Evolutionary conservation across 2,888 invertebrate genomes (phyloP).

Genomic region (Eupithecia centaureata): DNA sequence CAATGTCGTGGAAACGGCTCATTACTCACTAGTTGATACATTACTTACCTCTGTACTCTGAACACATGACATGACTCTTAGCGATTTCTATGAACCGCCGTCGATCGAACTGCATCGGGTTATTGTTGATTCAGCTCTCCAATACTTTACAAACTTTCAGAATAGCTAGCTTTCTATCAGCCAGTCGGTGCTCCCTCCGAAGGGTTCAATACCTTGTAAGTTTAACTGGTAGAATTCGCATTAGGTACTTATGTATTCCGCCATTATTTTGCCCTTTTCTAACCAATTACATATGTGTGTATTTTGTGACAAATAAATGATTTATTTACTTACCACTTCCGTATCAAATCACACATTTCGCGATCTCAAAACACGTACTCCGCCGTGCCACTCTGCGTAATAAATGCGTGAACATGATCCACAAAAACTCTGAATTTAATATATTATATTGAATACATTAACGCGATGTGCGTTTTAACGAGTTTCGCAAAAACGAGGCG

Average conservation of each 20-base stretch:
- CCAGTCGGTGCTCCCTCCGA: no score
- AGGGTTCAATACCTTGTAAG: no score
- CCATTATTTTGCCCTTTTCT: no score
- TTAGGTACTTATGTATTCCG: no score
- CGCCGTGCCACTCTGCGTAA: not conserved
- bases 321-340: no score
- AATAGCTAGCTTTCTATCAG: not conserved
- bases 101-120: not conserved
- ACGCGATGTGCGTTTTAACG: no score
- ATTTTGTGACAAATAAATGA: no score
- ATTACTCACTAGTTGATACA: not conserved
- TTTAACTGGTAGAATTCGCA: no score
- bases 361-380: not conserved
- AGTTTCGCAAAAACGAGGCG: not conserved
- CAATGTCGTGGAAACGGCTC: constrained; percentile 1
- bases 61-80: not conserved
- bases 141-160: not conserved
- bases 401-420: not conserved
- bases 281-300: no score
- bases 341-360: not conserved
- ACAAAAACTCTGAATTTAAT: not conserved
- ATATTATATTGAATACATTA: not conserved
- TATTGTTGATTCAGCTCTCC: not conserved
- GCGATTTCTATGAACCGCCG: not conserved
- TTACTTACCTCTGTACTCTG: not conserved